Conservation (phyloP, 2,888 invertebrate genomes). For the Drosophila prostipennis region DNA sequence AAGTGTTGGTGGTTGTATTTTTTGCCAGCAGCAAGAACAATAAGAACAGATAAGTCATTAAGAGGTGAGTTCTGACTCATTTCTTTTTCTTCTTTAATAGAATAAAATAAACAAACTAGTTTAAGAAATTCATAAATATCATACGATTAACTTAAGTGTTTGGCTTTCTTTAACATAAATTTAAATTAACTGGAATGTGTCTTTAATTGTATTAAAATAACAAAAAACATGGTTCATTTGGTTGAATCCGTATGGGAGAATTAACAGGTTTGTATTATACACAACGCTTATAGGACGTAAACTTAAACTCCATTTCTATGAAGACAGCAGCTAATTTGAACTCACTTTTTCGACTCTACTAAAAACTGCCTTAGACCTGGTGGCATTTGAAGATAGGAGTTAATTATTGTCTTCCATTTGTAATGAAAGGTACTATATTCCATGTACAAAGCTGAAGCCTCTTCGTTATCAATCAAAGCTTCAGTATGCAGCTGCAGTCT, state of each 20-base stretch:
- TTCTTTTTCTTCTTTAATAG: neutral
- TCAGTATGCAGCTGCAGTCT: conserved; percentile 20
- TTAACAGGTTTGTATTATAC: neutral
- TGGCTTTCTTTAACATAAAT: neutral
- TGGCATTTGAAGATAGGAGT: conserved; percentile 30
- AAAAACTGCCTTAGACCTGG: conserved; percentile 22
- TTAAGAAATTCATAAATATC: neutral
- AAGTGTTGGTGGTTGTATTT: neutral
- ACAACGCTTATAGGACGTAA: neutral
- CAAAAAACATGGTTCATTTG: neutral
- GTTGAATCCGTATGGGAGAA: neutral
- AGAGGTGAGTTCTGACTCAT: neutral
- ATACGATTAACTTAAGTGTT: conserved; percentile 3
- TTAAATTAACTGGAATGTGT: conserved; percentile 9
- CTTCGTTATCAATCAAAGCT: conserved; percentile 16
- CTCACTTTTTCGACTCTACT: neutral
- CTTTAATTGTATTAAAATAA: conserved; percentile 3
- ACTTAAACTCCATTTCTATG: neutral
- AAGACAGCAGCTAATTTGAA: neutral
- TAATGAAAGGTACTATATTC: conserved; percentile 34
- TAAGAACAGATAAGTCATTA: neutral
- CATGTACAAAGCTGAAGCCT: conserved; percentile 14
- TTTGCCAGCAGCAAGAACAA: conserved; percentile 2
- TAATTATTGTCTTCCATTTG: conserved; percentile 39
- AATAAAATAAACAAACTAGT: neutral